Evolutionary conservation across 2,888 invertebrate genomes (phyloP), one percentile per base, ranked within the genome.

Genomic region (Hololepta plana): DNA sequence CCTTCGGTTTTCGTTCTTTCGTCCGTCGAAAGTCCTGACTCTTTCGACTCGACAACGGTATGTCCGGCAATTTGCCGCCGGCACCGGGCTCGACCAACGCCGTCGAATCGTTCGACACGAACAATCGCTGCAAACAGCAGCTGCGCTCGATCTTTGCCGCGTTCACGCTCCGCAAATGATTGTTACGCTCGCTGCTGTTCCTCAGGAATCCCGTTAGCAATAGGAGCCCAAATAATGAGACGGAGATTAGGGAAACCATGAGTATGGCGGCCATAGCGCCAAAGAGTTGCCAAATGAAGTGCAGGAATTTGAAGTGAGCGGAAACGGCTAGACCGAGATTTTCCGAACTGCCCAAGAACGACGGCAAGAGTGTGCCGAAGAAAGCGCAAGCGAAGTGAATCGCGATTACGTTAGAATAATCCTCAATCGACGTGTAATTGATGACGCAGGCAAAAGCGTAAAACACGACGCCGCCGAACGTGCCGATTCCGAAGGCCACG

Each of bases 361-460:
- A 44, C 1, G 43, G 45, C 7, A 50, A 15, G 1, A 47, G 4
- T 12, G 39, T 40, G 2, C 51, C 50, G n/a, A 49, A 16, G 12
- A 49, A 15, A 3, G 46, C 50, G 19, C 43, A 43, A 6, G 41
- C 33, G 1, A 55, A 29, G 31, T 53, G 51, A 5, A 43, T 41
- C 1, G 49, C 36, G 3, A 46, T 26, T 11, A 49, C 31, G 26
- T 55, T 53, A 31, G 51, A 51, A 28, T 53, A 49, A 35, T 55
- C 55, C 32, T 55, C 53, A 5, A n/a, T n/a, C n/a, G 52, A 31
- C 1, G 45, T 42, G 15, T 44, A 45, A 26, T 34, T 38, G 21
- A 45, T 43, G 3, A 51, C 29, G 8, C 30, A 24, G 26, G 41
- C 38, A 4, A 47, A 41, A 1, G 40, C 28, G 13, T 43, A 26